A percentile compares a stretch with the other conserved stretches of the same genome.
These are phyloP conservation scores for Epizoanthus illoricatus DNA, from an alignment of 92 coral and sea anemone species.

Conservation along the genomic window DNA sequence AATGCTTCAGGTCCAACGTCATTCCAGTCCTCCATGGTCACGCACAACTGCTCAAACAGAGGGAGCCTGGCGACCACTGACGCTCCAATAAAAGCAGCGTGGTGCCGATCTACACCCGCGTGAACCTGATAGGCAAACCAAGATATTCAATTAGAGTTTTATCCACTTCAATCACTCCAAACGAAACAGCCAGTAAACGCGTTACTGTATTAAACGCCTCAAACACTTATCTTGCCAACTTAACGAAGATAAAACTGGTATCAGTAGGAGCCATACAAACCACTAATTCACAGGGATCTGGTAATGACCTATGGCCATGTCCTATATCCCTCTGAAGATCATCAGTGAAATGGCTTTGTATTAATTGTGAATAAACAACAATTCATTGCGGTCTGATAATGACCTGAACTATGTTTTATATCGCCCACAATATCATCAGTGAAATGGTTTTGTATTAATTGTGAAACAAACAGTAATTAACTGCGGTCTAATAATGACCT, in stretches of 20 bases:
- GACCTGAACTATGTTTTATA: background rate
- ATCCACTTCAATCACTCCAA: background rate
- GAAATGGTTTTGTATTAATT: too few species aligned
- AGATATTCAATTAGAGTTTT: background rate
- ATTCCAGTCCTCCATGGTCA: constrained; percentile 90
- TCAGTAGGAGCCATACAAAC: constrained; percentile 57
- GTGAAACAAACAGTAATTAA: too few species aligned
- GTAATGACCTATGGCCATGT: too few species aligned
- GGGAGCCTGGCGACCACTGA: constrained; percentile 94
- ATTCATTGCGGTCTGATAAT: too few species aligned
- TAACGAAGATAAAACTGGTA: too few species aligned
- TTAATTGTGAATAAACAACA: too few species aligned
- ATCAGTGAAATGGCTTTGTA: too few species aligned
- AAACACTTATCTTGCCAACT: too few species aligned
- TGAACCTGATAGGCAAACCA: constrained; percentile 63
- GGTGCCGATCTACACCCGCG: constrained; percentile 89
- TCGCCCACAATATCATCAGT: too few species aligned
- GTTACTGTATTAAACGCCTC: background rate
- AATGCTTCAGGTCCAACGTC: constrained; percentile 78
- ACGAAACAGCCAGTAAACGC: background rate
- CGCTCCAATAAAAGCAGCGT: constrained; percentile 93
- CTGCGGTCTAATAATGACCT: background rate
- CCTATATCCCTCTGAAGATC: too few species aligned
- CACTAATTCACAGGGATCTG: too few species aligned
- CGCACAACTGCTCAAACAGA: constrained; percentile 81